These are phyloP conservation scores for Manis javanica DNA, from an alignment of 2,797 vertebrate species.

Conservation along the genomic window DNA sequence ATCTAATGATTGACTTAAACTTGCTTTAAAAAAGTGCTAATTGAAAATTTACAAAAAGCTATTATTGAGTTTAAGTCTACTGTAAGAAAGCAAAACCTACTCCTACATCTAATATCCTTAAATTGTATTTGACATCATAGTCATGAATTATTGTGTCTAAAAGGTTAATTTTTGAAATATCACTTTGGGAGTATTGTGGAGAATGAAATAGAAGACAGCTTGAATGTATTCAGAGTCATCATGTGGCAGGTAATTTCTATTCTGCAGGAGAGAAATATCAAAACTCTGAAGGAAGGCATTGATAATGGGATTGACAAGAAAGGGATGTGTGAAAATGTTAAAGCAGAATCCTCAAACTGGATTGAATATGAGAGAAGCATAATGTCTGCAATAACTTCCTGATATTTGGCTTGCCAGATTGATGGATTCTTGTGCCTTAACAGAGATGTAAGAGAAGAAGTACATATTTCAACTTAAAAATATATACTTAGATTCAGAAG, in stretches of 20 bases:
- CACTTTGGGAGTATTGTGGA: background rate
- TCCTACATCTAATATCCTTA: constrained; percentile 23
- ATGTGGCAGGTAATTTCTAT: background rate
- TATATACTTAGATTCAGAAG: background rate
- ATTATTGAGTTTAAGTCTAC: background rate
- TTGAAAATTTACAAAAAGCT: constrained; percentile 15
- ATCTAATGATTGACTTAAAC: constrained; percentile 17
- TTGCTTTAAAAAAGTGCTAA: constrained; percentile 59
- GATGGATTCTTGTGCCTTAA: background rate
- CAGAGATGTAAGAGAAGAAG: background rate
- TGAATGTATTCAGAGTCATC: background rate
- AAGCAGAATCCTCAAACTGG: background rate
- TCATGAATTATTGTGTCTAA: background rate
- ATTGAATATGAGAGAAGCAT: background rate
- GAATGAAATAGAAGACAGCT: background rate
- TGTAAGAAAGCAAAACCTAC: background rate
- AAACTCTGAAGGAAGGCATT: background rate
- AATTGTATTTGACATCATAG: constrained; percentile 47
- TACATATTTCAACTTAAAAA: background rate
- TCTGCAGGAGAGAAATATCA: background rate
- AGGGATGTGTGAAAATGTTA: background rate
- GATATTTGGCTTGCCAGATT: background rate
- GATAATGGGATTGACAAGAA: background rate
- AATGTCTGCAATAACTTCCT: background rate
- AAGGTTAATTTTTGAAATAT: constrained; percentile 48